Conservation (phyloP, 2,888 invertebrate genomes). For the Netelia virgata region DNA sequence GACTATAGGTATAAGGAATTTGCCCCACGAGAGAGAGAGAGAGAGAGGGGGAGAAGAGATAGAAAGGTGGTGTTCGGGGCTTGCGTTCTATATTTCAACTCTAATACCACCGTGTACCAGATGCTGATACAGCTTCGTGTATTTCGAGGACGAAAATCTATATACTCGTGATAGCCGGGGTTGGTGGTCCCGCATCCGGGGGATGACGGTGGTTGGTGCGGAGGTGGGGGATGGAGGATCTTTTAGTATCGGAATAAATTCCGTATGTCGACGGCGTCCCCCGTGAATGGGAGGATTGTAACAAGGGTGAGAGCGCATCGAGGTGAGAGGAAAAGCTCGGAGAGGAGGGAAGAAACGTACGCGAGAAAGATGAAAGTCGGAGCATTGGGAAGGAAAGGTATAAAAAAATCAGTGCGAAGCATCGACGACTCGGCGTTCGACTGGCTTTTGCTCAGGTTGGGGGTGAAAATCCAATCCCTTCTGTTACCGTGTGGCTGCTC, state of each 20-base stretch:
- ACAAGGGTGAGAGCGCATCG: neutral
- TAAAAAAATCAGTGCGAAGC: constrained; percentile 39
- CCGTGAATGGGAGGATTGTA: neutral
- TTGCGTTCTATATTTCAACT: constrained; percentile 11
- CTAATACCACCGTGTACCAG: constrained; percentile 36
- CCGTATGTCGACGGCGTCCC: constrained; percentile 57
- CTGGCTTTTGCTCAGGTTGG: constrained; percentile 25
- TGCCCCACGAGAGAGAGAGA: neutral
- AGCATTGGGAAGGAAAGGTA: constrained; percentile 19
- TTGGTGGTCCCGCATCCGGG: constrained; percentile 34
- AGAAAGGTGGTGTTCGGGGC: constrained; percentile 3
- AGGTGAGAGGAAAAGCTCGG: constrained; percentile 11
- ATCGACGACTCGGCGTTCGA: constrained; percentile 45
- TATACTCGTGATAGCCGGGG: neutral
- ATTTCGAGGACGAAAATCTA: constrained; percentile 12
- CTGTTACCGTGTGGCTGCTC: constrained; percentile 14
- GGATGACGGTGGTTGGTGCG: constrained; percentile 1
- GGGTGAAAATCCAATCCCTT: constrained; percentile 59
- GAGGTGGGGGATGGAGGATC: constrained; percentile 37
- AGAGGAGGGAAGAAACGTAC: constrained; percentile 19
- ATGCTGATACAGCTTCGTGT: constrained; percentile 35
- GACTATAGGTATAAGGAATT: constrained; percentile 17
- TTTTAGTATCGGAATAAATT: constrained; percentile 71
- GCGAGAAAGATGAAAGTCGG: constrained; percentile 29
- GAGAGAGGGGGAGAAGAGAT: constrained; percentile 18